Evolutionary conservation across 2,113 vertebrate species (phyloP), one percentile per base, ranked within the genome.

Genomic region (Thermophis baileyi): DNA sequence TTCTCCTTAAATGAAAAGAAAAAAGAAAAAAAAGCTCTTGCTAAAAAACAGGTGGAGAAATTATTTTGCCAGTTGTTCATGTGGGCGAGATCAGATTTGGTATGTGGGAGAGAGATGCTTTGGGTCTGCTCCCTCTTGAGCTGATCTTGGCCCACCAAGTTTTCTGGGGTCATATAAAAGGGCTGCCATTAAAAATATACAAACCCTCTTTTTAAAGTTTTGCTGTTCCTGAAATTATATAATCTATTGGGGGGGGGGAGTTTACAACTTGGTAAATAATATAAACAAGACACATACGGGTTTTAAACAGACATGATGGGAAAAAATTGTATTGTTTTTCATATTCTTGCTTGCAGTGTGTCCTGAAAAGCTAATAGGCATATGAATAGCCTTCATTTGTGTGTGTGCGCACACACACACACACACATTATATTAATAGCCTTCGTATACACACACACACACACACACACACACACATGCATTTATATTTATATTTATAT

Each of bases 401-500:
- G n/a, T n/a, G n/a, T n/a, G n/a, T n/a, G n/a, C n/a, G n/a, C n/a
- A n/a, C n/a, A n/a, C n/a, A n/a, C n/a, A n/a, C n/a, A 54, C 53
- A 54, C 53, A 54, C 53, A 22, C 20, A 20, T 47, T 47, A 47
- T 47, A 47, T 47, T 47, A 49, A 49, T 49, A 49, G 49, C 9
- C 49, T 49, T 49, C 1, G 49, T 49, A 49, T 49, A 49, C 53
- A 54, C 20, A 54, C 20, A 54, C n/a, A n/a, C n/a, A n/a, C n/a
- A n/a, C n/a, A n/a, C n/a, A n/a, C n/a, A n/a, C n/a, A n/a, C n/a
- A n/a, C n/a, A n/a, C n/a, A n/a, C n/a, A n/a, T n/a, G n/a, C n/a
- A n/a, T n/a, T n/a, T n/a, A n/a, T n/a, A 54, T 54, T 95, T 92
- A 14, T 30, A 9, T 47, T 85, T 50, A 81, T 51, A 35, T 94